Evolutionary conservation across 2,888 invertebrate species (phyloP), one percentile per base, ranked within the genome.

Genomic region (Melieria omissa): DNA sequence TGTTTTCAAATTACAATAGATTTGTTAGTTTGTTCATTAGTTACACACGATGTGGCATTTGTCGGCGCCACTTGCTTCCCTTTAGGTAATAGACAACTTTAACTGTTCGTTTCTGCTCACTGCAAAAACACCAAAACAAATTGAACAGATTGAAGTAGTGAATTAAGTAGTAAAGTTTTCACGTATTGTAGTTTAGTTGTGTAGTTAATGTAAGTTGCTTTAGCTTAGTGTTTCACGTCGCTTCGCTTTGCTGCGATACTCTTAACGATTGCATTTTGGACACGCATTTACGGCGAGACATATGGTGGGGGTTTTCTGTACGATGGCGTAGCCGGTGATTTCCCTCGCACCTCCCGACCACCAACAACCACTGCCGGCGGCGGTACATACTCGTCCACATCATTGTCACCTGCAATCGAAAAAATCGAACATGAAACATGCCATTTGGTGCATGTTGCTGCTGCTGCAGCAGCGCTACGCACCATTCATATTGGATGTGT

Each of bases 301-400:
- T 98, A 98, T 54, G 98, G 98, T 74, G 98, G 97, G 65, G 98
- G 98, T 88, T 96, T 95, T 84, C 97, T 92, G 90, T 97, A 96
- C 80, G 95, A 95, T 75, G 96, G 95, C 64, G 95, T 94, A 73
- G 95, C 95, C 69, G 95, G 95, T 78, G 90, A 81, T 92, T 92
- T 91, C 79, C 92, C 89, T 78, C 90, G 90, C 74, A 90, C 92
- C 74, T 95, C 94, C 79, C 94, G 92, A 73, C 86, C 85, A 46
- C 86, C 87, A 7, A 86, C 79, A 41, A 87, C 80, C 93, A 94
- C 77, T 54, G 96, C 95, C 6, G 95, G 96, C 14, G 97, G 97
- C 29, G 96, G 96, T 81, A 96, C 94, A 87, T 97, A 96, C 72
- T 96, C 95, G 76, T 95, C 94, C 77, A 92, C 89, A 80, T 88